Evolutionary conservation across 2,797 vertebrate species (phyloP).

Genomic region (Toxotes lorentzi): DNA sequence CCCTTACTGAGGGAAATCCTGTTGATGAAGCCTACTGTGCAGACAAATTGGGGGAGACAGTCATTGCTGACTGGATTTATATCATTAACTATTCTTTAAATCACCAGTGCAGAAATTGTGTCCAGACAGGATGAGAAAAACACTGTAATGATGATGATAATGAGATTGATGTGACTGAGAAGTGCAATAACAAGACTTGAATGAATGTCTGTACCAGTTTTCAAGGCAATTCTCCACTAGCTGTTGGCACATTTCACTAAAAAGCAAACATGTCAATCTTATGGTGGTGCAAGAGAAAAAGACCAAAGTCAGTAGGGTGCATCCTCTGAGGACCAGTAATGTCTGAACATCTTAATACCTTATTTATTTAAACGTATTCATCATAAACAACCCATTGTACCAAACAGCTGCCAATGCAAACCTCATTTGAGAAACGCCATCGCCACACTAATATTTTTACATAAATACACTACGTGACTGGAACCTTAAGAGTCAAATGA

Average conservation of each 20-base stretch:
- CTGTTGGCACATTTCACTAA: neutral
- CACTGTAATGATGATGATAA: neutral
- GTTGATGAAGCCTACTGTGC: neutral
- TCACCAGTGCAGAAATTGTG: neutral
- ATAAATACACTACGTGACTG: neutral
- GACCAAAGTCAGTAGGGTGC: neutral
- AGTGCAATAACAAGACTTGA: too few species aligned
- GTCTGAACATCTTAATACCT: too few species aligned
- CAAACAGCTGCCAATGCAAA: too few species aligned
- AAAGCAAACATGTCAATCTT: neutral
- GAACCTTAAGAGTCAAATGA: too few species aligned
- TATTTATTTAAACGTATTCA: neutral
- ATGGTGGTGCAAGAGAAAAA: neutral
- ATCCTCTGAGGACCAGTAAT: neutral
- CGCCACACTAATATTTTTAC: too few species aligned
- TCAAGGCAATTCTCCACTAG: neutral
- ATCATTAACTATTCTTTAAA: neutral
- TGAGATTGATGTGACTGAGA: neutral
- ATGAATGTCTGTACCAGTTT: neutral
- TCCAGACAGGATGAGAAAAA: neutral
- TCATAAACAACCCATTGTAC: neutral
- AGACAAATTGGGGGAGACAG: neutral
- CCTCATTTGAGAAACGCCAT: too few species aligned
- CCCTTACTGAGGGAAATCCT: too few species aligned
- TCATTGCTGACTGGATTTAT: neutral